Evolutionary conservation across 1,140 invertebrate species (phyloP).

Genomic region (Caenorhabditis tropicalis): DNA sequence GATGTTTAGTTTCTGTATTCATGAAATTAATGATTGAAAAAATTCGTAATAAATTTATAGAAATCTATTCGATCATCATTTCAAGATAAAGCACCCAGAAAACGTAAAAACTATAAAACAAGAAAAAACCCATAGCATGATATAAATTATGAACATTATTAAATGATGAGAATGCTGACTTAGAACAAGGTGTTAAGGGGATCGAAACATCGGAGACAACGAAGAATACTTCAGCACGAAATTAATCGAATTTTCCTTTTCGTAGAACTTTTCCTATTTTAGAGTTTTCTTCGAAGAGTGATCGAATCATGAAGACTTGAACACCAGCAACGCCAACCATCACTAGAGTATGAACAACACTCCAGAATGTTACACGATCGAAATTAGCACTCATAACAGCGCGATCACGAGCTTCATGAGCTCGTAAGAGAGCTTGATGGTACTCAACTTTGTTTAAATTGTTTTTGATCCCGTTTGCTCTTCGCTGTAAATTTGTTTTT

Average conservation of each 20-base stretch:
- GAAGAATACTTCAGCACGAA: not conserved
- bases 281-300: constrained; percentile 57
- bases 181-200: too few species aligned
- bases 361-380: constrained; percentile 73
- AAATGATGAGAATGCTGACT: constrained; percentile 2
- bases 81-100: constrained; percentile 28
- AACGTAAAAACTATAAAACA: not conserved
- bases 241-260: constrained; percentile 30
- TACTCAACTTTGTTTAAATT: constrained; percentile 72
- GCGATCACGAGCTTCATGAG: constrained; percentile 73
- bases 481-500: too few species aligned
- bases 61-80: too few species aligned
- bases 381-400: constrained; percentile 72
- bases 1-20: not conserved
- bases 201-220: not conserved
- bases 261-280: constrained; percentile 54
- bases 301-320: constrained; percentile 65
- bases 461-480: constrained; percentile 70
- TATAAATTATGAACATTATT: constrained; percentile 37
- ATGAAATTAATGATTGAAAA: not conserved
- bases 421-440: constrained; percentile 71
- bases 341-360: constrained; percentile 71
- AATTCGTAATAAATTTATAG: too few species aligned
- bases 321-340: constrained; percentile 72
- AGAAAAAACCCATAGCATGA: not conserved